Base-by-base conservation (phyloP, 1,140 invertebrate genomes). In the Cryptotermes secundus region DNA sequence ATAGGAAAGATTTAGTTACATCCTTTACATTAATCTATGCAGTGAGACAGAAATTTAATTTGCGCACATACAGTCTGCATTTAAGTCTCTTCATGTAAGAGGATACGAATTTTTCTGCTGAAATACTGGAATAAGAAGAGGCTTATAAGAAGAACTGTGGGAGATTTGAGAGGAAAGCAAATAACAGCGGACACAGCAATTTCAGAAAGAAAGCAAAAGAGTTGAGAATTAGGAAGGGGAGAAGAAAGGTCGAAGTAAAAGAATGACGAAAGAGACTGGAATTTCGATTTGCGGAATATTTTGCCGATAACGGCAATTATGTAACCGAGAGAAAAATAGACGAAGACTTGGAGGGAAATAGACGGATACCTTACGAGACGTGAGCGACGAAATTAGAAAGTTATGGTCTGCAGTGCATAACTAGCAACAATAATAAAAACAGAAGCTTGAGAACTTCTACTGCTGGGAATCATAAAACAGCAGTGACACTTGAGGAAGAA, bases 231-330 rank as follows among this genome's bases (percentile, higher is more conserved):
- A 42, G 38, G 38, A 6, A 12, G 38, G 16, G 14, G 45, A 49
- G 10, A 49, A 49, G 14, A 49, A 22, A 49, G 3, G 45, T 49
- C 16, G 45, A 22, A 49, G 45, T 22, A 19, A 26, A 31, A 72
- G 6, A 72, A 72, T 19, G 59, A n/a, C 59, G 59, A 72, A 72
- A 26, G 31, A 26, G 59, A 72, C 4, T 72, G 59, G 59, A 72
- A 72, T 72, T 72, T n/a, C 1, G 59, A 72, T 72, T 72, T 72
- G 59, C 26, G n/a, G n/a, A 72, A 72, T 72, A 72, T 72, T 72
- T 72, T 72, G 26, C n/a, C 26, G 59, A 72, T 72, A 26, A 72
- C 59, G 59, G 59, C 3, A 72, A 72, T 72, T 72, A 26, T 31
- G n/a, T 72, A 72, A 6, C 59, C 14, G 26, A 12, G n/a, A 72